Base-by-base conservation (phyloP, 2,888 invertebrate species). In the Xestobium rufovillosum region DNA sequence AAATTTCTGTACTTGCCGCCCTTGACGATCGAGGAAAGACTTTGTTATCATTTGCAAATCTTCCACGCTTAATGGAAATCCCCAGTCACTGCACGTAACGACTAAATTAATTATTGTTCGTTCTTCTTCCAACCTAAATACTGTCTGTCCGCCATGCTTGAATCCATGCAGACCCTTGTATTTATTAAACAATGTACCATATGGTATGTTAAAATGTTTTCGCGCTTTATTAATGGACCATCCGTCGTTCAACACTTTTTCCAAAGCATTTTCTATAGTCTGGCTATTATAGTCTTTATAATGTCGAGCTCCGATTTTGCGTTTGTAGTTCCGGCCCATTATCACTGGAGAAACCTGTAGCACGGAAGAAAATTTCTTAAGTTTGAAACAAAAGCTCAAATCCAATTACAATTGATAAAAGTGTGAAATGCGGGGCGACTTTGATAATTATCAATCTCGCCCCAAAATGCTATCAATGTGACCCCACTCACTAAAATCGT, bases 1-100 rank as follows among this genome's bases (percentile, higher is more conserved):
- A 10, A 46, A 46, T 26, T 30, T 27, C 4, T 36, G 16, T 26
- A 44, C 34, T 31, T 34, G 28, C 34, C 35, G 35, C 25, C 43
- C 39, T 38, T 39, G 35, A 11, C 39, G 34, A 37, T 44, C 44
- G 30, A 44, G 31, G 29, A 31, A 38, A 14, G 32, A 41, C 39
- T 45, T 45, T 28, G 47, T 40, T 32, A 44, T 37, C 41, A 47
- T 43, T 36, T 36, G 38, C 30, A 45, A 37, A 41, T 47, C 43
- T 39, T 39, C 36, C 35, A 42, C 28, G 26, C 27, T 17, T 13
- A 42, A 29, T 13, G 41, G 43, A 43, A 45, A 45, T n/a, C 42
- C 37, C 39, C 39, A 44, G 36, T 44, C 36, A 36, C 44, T 35
- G 32, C 44, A 44, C 15, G 42, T 44, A 29, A 44, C 36, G 39